Conservation (phyloP, 2,797 vertebrate species). For the Todus mexicanus region DNA sequence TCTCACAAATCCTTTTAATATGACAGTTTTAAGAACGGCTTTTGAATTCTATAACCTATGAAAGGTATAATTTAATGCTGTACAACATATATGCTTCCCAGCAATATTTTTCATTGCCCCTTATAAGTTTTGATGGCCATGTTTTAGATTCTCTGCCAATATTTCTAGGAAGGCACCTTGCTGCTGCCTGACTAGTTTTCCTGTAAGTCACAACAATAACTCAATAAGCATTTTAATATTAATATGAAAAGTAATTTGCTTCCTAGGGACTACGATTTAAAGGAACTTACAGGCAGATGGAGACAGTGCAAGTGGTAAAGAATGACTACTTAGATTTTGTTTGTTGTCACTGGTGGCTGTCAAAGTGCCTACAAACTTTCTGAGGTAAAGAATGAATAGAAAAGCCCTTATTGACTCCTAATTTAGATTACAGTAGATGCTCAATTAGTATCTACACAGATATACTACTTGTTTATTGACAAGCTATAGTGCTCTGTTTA, state of each 20-base stretch:
- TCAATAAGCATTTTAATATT: background rate
- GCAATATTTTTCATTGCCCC: background rate
- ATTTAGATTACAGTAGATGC: background rate
- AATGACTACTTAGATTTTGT: background rate
- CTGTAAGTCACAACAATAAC: background rate
- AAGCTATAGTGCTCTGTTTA: background rate
- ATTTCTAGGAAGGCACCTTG: background rate
- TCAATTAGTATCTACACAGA: background rate
- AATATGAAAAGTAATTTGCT: background rate
- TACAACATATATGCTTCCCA: fast-evolving
- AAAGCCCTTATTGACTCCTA: background rate
- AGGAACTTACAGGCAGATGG: background rate
- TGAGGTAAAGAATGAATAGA: background rate
- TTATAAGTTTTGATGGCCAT: background rate
- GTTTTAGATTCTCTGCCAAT: background rate
- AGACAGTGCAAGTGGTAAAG: background rate
- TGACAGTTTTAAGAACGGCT: background rate
- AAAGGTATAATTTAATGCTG: fast-evolving
- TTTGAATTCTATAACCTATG: background rate
- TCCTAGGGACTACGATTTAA: background rate
- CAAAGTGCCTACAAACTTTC: background rate
- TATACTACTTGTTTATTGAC: background rate
- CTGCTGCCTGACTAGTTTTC: background rate
- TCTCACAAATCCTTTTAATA: background rate
- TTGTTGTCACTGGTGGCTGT: background rate